Percentiles rank a stretch among this genome's conserved stretches.
Conservation (phyloP, 2,113 vertebrate species). For the Oreochromis aureus region DNA sequence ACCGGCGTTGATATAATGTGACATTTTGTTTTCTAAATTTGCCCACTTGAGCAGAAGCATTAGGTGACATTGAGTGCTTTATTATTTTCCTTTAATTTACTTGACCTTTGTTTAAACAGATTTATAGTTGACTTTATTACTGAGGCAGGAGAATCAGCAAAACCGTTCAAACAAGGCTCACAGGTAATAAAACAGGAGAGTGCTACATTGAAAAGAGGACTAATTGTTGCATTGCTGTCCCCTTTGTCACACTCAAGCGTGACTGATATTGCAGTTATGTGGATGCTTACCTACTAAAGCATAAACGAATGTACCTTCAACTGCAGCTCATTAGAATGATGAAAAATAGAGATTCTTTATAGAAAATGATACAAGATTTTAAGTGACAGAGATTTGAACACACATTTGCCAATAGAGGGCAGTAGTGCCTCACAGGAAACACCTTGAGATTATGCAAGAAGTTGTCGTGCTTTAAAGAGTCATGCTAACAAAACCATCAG, state of each 20-base stretch:
- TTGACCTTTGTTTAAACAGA: not conserved
- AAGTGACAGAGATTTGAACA: not conserved
- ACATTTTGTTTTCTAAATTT: conserved; percentile 34
- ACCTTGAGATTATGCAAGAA: not conserved
- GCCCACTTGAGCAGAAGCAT: not conserved
- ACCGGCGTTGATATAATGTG: not conserved
- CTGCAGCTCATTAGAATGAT: not conserved
- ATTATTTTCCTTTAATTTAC: not conserved
- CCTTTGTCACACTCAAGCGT: not conserved
- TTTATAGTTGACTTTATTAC: not conserved
- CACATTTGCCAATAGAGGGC: conserved; percentile 39
- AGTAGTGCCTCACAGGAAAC: not conserved
- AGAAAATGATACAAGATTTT: not conserved
- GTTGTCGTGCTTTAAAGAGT: not conserved
- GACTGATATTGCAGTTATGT: not conserved
- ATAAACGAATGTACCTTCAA: not conserved
- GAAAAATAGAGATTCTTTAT: not conserved
- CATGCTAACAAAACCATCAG: not conserved
- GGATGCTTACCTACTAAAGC: not conserved
- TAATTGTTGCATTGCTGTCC: not conserved
- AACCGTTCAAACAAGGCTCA: not conserved
- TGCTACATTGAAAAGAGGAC: not conserved
- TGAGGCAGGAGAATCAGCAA: not conserved
- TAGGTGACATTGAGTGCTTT: not conserved
- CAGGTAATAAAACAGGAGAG: not conserved